A percentile compares a stretch with the other conserved stretches of the same genome.
These are phyloP conservation scores for Bembecia ichneumoniformis DNA, from an alignment of 2,888 invertebrate species.

Conservation along the genomic window DNA sequence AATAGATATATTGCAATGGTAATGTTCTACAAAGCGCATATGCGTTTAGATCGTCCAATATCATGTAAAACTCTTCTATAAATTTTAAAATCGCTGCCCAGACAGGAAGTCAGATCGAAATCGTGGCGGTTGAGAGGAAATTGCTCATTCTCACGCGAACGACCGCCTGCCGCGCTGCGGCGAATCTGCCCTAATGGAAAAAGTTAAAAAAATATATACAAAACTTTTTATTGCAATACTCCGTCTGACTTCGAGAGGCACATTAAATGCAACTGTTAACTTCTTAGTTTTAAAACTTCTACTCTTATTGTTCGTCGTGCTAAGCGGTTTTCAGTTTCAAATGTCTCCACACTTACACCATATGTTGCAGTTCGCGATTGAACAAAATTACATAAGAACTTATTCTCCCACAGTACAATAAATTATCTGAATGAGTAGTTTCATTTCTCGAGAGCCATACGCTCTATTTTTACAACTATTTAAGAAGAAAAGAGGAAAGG, in stretches of 20 bases:
- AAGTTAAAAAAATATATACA: slow-evolving; percentile 62
- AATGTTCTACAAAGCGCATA: neutral
- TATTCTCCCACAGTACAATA: too few relatives aligned
- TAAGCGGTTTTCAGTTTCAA: neutral
- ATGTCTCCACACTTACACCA: neutral
- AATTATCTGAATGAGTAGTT: too few relatives aligned
- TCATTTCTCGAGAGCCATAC: too few relatives aligned
- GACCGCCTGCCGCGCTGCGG: slow-evolving; percentile 43
- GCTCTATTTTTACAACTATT: too few relatives aligned
- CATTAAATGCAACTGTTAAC: neutral
- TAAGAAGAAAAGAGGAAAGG: too few relatives aligned
- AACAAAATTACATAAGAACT: too few relatives aligned
- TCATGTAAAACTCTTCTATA: slow-evolving; percentile 62
- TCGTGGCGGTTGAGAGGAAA: slow-evolving; percentile 65
- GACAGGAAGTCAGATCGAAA: slow-evolving; percentile 70
- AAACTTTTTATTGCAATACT: slow-evolving; percentile 53
- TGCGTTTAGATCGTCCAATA: slow-evolving; percentile 34
- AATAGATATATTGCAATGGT: too few relatives aligned
- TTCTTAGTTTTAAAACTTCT: neutral
- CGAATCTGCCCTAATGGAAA: slow-evolving; percentile 65
- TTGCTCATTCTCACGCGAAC: slow-evolving; percentile 71
- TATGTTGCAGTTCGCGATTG: too few relatives aligned
- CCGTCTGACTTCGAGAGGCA: neutral
- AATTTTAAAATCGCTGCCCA: slow-evolving; percentile 68
- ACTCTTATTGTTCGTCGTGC: neutral